phyloP scores from a whole-genome alignment of 2,888 invertebrate genomes.

The Stegophylla sp. region DNA sequence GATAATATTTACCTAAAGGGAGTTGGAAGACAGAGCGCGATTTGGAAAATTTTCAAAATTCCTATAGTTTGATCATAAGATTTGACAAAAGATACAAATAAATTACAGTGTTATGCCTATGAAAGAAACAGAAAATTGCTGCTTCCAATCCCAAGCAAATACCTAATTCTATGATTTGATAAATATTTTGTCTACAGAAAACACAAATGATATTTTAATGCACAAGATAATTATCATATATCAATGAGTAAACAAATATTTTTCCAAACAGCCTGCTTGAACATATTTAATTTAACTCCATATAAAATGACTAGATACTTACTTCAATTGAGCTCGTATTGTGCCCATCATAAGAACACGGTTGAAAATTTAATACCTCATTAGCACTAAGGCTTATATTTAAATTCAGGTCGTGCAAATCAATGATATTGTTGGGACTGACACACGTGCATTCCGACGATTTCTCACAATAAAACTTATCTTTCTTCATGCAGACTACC shows the following conservation, averaged over 20 bases:
- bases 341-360: constrained; percentile 11
- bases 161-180: too few relatives aligned
- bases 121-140: too few relatives aligned
- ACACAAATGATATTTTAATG: background rate
- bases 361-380: constrained; percentile 23
- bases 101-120: too few relatives aligned
- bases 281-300: background rate
- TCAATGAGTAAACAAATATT: too few relatives aligned
- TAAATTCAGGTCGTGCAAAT: background rate
- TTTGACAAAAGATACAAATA: too few relatives aligned
- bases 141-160: too few relatives aligned
- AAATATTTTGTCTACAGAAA: background rate
- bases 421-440: background rate
- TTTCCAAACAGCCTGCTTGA: too few relatives aligned
- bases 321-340: background rate
- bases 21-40: too few relatives aligned
- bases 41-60: too few relatives aligned
- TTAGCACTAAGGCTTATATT: background rate
- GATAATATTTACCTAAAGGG: too few relatives aligned
- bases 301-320: constrained; percentile 2
- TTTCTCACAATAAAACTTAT: constrained; percentile 30
- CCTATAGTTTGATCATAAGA: too few relatives aligned
- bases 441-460: constrained; percentile 30
- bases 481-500: constrained; percentile 30
- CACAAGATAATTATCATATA: too few relatives aligned